Evolutionary conservation across 1,140 invertebrate species (phyloP), one percentile per base, ranked within the genome.

Genomic region (Dendroctonus ponderosae): DNA sequence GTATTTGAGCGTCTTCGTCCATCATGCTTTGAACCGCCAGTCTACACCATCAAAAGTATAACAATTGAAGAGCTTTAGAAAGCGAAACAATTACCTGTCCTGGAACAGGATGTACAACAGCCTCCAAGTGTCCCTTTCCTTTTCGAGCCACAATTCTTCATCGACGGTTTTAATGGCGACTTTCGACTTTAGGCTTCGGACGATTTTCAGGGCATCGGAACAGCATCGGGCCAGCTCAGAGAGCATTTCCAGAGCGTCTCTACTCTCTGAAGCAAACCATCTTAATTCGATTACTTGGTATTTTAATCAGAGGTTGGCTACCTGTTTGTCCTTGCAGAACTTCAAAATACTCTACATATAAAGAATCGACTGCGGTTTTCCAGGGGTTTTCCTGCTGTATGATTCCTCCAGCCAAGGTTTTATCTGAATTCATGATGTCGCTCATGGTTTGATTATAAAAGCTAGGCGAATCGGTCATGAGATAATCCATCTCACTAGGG

Each of bases 81-180:
- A 42, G 5, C n/a, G 6, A 5, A n/a, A 14, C 26, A 52, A 26
- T 50, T 40, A 68, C 49, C 91, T 84, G 79, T 96, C 91, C 71
- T 88, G 85, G 78, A 91, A 94, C 4, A 97, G 78, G 66, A 88
- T 89, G 70, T 88, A 84, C 7, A 96, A 71, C 40, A 97, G 80
- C 69, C 91, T 84, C 94, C 94, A 96, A 6, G 90, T 94, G 74
- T 94, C 91, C 49, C 89, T 84, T 77, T 97, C 94, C 75, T 89
- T 87, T 62, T 88, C 85, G 5, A 93, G 74, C 84, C 89, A 86
- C 37, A 77, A 77, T 59, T 82, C 79, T 77, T 79, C 74, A 78
- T 80, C 66, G 79, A 80, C 66, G 79, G 79, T 76, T 79, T 66
- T 80, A 71, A 62, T 73, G 70, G 70, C 78, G 69, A 70, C 80